phyloP scores from a whole-genome alignment of 2,888 invertebrate genomes.

The Phrixothrix hirtus region DNA sequence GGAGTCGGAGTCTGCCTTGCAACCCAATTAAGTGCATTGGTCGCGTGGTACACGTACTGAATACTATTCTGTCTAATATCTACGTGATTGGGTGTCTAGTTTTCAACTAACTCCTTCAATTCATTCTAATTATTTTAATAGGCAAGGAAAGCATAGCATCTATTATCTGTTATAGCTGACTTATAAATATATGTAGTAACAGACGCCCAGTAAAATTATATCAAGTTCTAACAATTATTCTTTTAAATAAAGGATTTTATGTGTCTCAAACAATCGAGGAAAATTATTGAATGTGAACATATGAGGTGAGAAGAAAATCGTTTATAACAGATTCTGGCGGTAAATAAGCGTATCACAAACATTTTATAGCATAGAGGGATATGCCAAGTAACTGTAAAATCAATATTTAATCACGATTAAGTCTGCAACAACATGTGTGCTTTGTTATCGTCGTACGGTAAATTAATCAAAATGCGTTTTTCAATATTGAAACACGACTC shows the following conservation, averaged over 20 bases:
- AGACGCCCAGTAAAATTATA: too few species aligned
- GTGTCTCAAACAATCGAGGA: too few species aligned
- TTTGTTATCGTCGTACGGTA: constrained; percentile 49
- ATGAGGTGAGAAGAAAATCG: constrained; percentile 8
- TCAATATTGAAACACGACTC: constrained; percentile 49
- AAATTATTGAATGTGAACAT: not conserved
- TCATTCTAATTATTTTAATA: too few species aligned
- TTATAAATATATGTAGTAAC: too few species aligned
- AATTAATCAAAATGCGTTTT: constrained; percentile 52
- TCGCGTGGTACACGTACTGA: constrained; percentile 22
- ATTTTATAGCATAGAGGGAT: constrained; percentile 21
- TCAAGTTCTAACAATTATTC: too few species aligned
- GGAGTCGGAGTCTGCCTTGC: constrained; percentile 38
- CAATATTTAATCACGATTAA: constrained; percentile 52
- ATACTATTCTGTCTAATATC: constrained; percentile 25
- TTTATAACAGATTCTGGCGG: constrained; percentile 12
- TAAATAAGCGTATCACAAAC: constrained; percentile 27
- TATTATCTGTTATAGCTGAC: too few species aligned
- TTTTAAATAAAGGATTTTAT: too few species aligned
- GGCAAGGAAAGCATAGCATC: too few species aligned
- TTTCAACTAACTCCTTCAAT: constrained; percentile 11
- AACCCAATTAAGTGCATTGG: constrained; percentile 38
- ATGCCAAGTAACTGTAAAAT: constrained; percentile 49
- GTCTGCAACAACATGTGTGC: constrained; percentile 45
- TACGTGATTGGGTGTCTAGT: constrained; percentile 17